Conservation (phyloP, 1,140 invertebrate genomes). For the Drosophila melanogaster region DNA sequence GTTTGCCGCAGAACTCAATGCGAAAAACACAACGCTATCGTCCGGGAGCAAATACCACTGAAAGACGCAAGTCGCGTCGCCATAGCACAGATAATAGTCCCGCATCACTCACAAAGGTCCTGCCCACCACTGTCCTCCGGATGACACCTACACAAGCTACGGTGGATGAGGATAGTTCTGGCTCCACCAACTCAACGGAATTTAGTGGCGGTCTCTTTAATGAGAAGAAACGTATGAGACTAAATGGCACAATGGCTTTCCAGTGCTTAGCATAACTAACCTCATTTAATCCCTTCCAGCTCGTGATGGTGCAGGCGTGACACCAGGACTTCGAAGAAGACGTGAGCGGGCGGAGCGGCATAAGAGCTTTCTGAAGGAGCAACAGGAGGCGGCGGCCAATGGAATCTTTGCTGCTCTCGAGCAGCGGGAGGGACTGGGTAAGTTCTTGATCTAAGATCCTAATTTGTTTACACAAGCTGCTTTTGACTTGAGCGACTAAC, state of each 20-base stretch:
- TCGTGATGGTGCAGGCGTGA: slow-evolving; percentile 87
- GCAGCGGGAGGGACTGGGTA: slow-evolving; percentile 85
- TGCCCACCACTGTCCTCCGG: slow-evolving; percentile 64
- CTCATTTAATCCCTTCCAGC: slow-evolving; percentile 27
- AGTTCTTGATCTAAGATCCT: slow-evolving; percentile 23
- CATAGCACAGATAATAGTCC: slow-evolving; percentile 89
- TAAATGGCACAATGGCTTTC: too few species aligned
- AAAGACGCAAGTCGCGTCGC: slow-evolving; percentile 90
- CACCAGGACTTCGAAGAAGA: slow-evolving; percentile 89
- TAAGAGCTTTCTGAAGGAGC: slow-evolving; percentile 91
- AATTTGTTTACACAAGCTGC: slow-evolving; percentile 45
- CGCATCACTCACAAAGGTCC: slow-evolving; percentile 82
- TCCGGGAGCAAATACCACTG: slow-evolving; percentile 87
- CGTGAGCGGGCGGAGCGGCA: slow-evolving; percentile 92
- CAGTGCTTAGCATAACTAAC: not conserved
- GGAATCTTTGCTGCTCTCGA: slow-evolving; percentile 85
- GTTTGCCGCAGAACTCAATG: slow-evolving; percentile 90
- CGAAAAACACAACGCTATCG: slow-evolving; percentile 91
- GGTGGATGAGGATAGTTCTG: slow-evolving; percentile 84
- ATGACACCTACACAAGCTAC: slow-evolving; percentile 79
- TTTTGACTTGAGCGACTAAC: slow-evolving; percentile 42
- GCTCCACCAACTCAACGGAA: slow-evolving; percentile 80
- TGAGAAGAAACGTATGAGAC: slow-evolving; percentile 70
- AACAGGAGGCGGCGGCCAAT: slow-evolving; percentile 88
- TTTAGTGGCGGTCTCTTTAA: slow-evolving; percentile 74